Percentiles rank a stretch among this genome's conserved stretches.
Evolutionary conservation across 1,140 invertebrate species (phyloP).

Genomic region (Magallana ariakensis): DNA sequence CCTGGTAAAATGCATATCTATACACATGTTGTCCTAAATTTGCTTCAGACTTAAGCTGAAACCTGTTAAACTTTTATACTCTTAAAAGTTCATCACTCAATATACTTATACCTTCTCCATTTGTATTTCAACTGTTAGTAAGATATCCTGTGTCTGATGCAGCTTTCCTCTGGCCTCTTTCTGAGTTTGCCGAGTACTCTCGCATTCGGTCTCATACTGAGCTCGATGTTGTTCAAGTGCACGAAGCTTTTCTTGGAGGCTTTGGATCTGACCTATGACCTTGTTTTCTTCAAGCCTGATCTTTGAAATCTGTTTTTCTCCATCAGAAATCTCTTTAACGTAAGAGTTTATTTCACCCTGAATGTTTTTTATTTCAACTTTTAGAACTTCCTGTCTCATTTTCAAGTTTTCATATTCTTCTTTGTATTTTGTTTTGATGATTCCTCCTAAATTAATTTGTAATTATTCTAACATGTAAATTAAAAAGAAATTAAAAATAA

Average conservation of each 20-base stretch:
- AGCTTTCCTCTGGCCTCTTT: slow-evolving; percentile 48
- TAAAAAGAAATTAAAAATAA: no score
- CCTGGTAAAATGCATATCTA: no score
- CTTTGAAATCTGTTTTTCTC: slow-evolving; percentile 52
- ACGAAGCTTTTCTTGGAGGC: slow-evolving; percentile 58
- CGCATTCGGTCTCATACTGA: slow-evolving; percentile 50
- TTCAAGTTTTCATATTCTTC: slow-evolving; percentile 57
- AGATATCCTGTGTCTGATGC: slow-evolving; percentile 54
- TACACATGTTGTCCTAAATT: no score
- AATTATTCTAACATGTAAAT: no score
- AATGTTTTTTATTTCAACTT: slow-evolving; percentile 47
- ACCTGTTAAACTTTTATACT: no score
- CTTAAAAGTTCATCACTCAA: neutral
- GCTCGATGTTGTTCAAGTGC: slow-evolving; percentile 49
- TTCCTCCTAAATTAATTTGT: neutral
- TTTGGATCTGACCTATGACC: slow-evolving; percentile 48
- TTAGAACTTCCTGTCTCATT: slow-evolving; percentile 53
- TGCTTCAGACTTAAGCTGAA: no score
- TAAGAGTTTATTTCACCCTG: slow-evolving; percentile 48
- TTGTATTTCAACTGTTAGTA: slow-evolving; percentile 55
- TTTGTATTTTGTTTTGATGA: slow-evolving; percentile 50
- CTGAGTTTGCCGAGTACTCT: slow-evolving; percentile 44
- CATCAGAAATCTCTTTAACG: slow-evolving; percentile 42
- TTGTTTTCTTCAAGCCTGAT: slow-evolving; percentile 56
- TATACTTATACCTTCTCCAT: slow-evolving; percentile 60